Evolutionary conservation across 2,797 vertebrate genomes (phyloP).

Genomic region (Muscicapa comitata): DNA sequence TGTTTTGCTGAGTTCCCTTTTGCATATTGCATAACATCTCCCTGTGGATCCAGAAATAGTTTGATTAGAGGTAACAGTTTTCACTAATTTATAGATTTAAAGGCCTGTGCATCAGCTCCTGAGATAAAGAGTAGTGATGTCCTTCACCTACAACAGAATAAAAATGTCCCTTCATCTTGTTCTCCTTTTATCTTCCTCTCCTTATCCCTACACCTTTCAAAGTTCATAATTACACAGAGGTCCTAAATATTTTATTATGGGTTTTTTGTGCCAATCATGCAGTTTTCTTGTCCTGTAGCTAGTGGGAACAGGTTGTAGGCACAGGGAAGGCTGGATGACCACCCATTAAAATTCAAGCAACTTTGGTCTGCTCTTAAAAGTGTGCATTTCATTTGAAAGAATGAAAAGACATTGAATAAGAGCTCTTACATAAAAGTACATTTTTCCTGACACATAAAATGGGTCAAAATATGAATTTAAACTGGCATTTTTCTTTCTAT

Average conservation of each 20-base stretch:
- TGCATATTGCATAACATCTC: not conserved
- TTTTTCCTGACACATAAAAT: not conserved
- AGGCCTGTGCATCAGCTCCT: not conserved
- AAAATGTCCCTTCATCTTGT: not conserved
- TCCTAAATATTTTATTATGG: not conserved
- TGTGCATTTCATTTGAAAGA: not conserved
- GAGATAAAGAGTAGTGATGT: not conserved
- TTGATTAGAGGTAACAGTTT: not conserved
- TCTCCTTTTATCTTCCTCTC: not conserved
- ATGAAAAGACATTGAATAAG: not conserved
- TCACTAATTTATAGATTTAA: not conserved
- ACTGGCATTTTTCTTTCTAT: not conserved
- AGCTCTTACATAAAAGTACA: not conserved
- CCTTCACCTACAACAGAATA: not conserved
- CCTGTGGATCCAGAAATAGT: not conserved
- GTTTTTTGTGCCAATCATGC: not conserved
- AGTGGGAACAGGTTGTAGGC: not conserved
- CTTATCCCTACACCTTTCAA: not conserved
- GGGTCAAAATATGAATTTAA: constrained; percentile 1
- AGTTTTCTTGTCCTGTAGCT: not conserved
- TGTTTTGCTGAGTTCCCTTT: not conserved
- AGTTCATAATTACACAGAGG: not conserved
- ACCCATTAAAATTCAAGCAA: not conserved
- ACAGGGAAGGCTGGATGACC: not conserved
- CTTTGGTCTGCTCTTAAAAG: not conserved